These are phyloP conservation scores for Melanerpes formicivorus DNA, from an alignment of 2,113 vertebrate species.

Conservation along the genomic window DNA sequence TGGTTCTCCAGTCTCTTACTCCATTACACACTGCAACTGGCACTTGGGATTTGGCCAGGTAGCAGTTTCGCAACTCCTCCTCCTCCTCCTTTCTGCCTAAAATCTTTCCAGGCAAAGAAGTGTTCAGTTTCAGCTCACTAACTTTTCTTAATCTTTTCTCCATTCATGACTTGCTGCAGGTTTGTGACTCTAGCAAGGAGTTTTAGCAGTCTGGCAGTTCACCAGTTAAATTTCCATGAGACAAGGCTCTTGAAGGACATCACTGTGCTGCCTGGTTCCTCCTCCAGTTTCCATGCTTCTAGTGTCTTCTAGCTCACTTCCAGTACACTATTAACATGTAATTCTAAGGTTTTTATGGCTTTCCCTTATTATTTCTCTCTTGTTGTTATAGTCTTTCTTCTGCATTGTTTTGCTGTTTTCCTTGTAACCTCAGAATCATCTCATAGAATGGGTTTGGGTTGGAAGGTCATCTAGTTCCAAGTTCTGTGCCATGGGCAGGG, in stretches of 20 bases:
- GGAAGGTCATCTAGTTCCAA: too few relatives aligned
- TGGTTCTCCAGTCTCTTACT: background rate
- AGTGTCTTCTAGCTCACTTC: background rate
- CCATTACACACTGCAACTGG: background rate
- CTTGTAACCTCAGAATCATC: background rate
- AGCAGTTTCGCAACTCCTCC: background rate
- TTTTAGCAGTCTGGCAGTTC: background rate
- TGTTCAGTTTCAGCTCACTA: background rate
- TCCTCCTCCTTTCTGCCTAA: background rate
- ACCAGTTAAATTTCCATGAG: background rate
- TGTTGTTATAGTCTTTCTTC: background rate
- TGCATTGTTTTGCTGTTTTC: background rate
- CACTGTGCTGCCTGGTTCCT: accelerated
- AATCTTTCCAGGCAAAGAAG: background rate
- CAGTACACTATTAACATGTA: background rate
- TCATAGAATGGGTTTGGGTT: too few relatives aligned
- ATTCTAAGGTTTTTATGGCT: background rate
- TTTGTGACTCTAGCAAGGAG: background rate
- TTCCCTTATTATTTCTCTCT: background rate
- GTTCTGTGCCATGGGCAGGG: too few relatives aligned
- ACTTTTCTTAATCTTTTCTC: background rate
- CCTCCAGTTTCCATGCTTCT: background rate
- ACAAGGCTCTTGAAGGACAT: background rate
- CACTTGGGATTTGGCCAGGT: background rate
- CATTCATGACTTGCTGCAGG: background rate